Evolutionary conservation across 2,113 vertebrate genomes (phyloP), one percentile per base, ranked within the genome.

Genomic region (Larimichthys crocea): DNA sequence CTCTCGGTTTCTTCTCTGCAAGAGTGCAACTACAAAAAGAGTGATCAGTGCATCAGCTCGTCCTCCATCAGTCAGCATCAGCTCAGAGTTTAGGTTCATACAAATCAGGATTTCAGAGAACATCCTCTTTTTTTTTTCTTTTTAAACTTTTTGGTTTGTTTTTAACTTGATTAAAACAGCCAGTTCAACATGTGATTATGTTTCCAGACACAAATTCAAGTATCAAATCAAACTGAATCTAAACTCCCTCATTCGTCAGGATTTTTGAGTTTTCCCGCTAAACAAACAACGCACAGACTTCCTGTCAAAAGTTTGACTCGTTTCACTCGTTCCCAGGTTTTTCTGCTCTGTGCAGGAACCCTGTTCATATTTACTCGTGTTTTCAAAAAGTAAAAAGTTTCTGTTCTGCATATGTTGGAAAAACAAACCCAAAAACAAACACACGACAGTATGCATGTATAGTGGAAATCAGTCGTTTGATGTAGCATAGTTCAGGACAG

Each of bases 401-500:
- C 42, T 79, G 31, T 20, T 76, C 50, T 86, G 83, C 84, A 83
- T 74, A 83, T 76, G n/a, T 71, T 72, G 42, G 46, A 57, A 66
- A n/a, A 12, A 26, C 26, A 26, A 26, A 26, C n/a, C 2, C 26
- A 55, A 50, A 10, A 7, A 35, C 10, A 50, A 50, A 50, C 49
- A 31, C 40, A 62, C 49, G 35, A 67, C 17, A 55, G 17, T n/a
- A 46, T 82, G 44, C 48, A 63, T 76, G 68, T 74, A 9, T 31
- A 56, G 56, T 63, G 0, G n/a, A 77, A 79, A 78, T 63, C 0
- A 50, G 40, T 72, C 48, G 66, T 80, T 68, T 5, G 68, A 84
- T 80, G 85, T 82, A 83, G 91, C 89, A 92, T 90, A 93, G 91
- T 86, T 84, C 17, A 46, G 73, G 87, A 83, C 85, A 92, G 92